phyloP scores from a whole-genome alignment of 2,113 vertebrate species.

The Strigops habroptila region DNA sequence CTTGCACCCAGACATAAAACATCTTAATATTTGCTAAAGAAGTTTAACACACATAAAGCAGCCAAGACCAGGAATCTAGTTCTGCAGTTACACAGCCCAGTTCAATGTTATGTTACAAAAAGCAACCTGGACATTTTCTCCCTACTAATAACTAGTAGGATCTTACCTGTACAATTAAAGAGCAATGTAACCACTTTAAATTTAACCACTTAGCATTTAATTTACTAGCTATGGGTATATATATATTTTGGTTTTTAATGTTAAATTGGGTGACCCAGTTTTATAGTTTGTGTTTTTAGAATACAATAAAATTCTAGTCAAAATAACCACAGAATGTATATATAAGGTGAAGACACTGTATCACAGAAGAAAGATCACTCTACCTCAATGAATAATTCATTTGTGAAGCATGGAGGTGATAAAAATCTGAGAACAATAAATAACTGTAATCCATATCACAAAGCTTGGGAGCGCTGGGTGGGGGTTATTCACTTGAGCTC shows the following conservation, averaged over 20 bases:
- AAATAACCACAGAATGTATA: neutral
- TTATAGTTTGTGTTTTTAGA: neutral
- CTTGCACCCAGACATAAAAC: neutral
- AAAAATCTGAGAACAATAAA: constrained; percentile 27
- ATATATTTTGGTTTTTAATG: neutral
- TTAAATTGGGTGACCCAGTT: neutral
- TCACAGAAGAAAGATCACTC: neutral
- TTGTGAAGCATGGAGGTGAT: neutral
- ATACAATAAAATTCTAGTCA: neutral
- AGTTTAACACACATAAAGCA: neutral
- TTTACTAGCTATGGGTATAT: neutral
- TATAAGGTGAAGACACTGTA: neutral
- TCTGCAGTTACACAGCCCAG: neutral
- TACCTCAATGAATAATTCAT: constrained; percentile 36
- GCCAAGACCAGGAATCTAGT: neutral
- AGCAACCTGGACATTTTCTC: neutral
- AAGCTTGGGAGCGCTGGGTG: neutral
- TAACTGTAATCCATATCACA: constrained; percentile 1
- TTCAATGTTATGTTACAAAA: neutral
- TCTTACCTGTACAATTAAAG: neutral
- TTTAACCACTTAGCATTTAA: neutral
- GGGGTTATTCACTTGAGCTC: neutral
- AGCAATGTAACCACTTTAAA: neutral
- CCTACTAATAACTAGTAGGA: neutral
- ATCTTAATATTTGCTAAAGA: neutral